Conservation (phyloP, 2,797 vertebrate species). For the Danio jaintianensis region DNA sequence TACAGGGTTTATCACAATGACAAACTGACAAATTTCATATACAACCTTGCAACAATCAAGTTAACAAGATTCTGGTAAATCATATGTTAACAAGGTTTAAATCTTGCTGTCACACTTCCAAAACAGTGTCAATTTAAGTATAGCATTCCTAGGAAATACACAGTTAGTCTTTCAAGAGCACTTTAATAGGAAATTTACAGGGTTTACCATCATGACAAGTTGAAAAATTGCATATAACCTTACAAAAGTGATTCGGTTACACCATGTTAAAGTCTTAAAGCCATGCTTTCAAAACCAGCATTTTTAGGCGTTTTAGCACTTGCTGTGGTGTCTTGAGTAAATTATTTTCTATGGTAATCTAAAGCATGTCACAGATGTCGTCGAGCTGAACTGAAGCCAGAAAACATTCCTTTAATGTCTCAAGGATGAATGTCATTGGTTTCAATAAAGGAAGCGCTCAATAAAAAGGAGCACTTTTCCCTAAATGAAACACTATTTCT, state of each 20-base stretch:
- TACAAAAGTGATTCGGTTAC: neutral
- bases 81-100: neutral
- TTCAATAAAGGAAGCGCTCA: slow-evolving; percentile 17
- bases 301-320: neutral
- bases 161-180: neutral
- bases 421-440: slow-evolving; percentile 19
- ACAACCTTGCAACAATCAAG: neutral
- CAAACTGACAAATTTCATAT: neutral
- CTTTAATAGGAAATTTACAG: neutral
- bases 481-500: slow-evolving; percentile 20
- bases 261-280: neutral
- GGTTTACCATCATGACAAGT: neutral
- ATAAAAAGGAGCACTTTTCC: slow-evolving; percentile 28
- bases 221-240: neutral
- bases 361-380: neutral
- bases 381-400: neutral
- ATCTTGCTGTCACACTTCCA: neutral
- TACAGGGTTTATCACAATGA: neutral
- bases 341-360: neutral
- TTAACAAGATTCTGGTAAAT: neutral
- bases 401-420: slow-evolving; percentile 16
- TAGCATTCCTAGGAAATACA: neutral
- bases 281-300: neutral
- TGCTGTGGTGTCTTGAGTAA: neutral
- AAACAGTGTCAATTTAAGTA: neutral